phyloP scores from a whole-genome alignment of 2,797 vertebrate genomes.

The Cetoscarus ocellatus region DNA sequence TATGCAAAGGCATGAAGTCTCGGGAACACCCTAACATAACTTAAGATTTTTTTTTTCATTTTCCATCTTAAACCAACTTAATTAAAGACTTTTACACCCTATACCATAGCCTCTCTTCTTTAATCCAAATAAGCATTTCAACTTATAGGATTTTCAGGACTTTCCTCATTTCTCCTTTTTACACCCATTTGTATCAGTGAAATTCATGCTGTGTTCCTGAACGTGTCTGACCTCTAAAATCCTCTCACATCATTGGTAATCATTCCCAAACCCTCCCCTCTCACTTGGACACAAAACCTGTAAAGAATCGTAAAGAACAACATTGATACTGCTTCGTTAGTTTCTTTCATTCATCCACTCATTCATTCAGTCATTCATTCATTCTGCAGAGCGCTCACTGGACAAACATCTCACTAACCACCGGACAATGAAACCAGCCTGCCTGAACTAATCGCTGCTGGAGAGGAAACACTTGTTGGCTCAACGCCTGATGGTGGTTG shows the following conservation, averaged over 20 bases:
- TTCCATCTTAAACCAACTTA: no score
- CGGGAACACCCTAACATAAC: no score
- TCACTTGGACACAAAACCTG: slow-evolving; percentile 8
- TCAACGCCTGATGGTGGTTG: slow-evolving; percentile 18
- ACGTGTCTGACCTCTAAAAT: neutral
- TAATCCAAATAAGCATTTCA: neutral
- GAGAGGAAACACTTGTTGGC: slow-evolving; percentile 47
- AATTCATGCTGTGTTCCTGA: neutral
- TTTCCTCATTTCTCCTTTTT: neutral
- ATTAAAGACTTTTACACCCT: no score
- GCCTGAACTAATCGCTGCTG: slow-evolving; percentile 49
- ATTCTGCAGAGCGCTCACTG: slow-evolving; percentile 4
- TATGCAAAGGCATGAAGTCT: no score
- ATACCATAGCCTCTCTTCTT: no score
- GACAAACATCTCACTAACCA: slow-evolving; percentile 44
- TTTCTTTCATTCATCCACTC: slow-evolving; percentile 14
- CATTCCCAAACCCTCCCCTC: neutral
- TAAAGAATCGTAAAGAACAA: slow-evolving; percentile 12
- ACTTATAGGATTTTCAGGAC: neutral
- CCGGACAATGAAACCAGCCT: slow-evolving; percentile 39
- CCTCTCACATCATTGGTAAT: neutral
- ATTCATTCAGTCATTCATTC: slow-evolving; percentile 6
- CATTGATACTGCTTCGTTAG: slow-evolving; percentile 5
- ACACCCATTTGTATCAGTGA: neutral
- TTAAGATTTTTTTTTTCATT: no score